A percentile compares a stretch with the other conserved stretches of the same genome.
Conservation (phyloP, 1,140 invertebrate genomes). For the Trichonephila clavata region DNA sequence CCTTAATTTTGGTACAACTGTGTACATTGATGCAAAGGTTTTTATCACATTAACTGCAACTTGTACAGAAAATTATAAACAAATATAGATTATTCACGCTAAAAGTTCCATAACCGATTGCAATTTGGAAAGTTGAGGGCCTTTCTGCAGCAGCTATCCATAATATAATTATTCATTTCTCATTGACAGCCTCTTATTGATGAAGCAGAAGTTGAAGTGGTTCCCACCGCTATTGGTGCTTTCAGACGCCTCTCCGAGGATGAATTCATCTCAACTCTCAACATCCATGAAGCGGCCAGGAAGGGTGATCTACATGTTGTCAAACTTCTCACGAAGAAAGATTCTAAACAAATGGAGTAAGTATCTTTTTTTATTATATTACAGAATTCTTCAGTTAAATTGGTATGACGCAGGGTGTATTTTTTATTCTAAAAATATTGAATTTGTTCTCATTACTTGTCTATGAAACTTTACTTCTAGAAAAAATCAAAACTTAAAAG, state of each 20-base stretch:
- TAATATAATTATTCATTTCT: neutral
- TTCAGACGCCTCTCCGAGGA: conserved; percentile 74
- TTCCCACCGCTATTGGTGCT: conserved; percentile 32
- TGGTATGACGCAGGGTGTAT: no score
- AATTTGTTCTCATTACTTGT: neutral
- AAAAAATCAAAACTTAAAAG: no score
- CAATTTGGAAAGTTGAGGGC: no score
- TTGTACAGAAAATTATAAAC: no score
- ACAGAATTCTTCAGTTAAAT: neutral
- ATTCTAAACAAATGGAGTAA: conserved; percentile 78
- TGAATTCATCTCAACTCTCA: conserved; percentile 77
- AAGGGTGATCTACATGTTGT: conserved; percentile 78
- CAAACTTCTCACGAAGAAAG: conserved; percentile 76
- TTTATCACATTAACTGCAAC: no score
- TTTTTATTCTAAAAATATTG: neutral
- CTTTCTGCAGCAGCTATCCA: no score
- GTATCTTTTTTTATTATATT: neutral
- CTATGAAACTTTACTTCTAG: neutral
- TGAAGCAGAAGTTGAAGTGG: conserved; percentile 65
- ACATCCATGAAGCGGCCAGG: conserved; percentile 77
- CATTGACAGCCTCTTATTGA: conserved; percentile 57
- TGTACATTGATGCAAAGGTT: no score
- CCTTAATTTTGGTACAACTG: no score
- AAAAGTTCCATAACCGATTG: no score
- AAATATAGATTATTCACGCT: no score